Base-by-base conservation (phyloP, 53 echinoderm and acorn worm genomes). In the Echinometra lucunter region DNA sequence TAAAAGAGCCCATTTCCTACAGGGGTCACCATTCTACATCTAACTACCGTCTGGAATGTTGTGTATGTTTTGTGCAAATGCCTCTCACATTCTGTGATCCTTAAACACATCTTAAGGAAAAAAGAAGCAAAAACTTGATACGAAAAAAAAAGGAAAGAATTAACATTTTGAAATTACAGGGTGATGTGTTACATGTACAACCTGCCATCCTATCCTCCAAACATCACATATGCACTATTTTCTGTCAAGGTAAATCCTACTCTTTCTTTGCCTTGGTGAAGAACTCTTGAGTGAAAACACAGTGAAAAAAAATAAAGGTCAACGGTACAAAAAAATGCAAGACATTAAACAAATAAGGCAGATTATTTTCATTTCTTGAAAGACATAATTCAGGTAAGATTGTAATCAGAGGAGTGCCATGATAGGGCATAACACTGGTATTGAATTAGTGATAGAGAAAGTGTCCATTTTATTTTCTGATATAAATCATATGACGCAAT, bases 31-130 rank as follows among this genome's bases (percentile, higher is more conserved):
- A 28, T 49, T 85, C 53, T 49, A 85, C 45, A 15, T 47, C 85
- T 60, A 90, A 25, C 58, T 60, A 90, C 90, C 37, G 19, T 90
- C 23, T 90, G 91, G 91, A 91, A 91, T 91, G 91, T 91, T 45
- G 44, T 66, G 91, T 91, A 91, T 91, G 91, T 91, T 28, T 91
- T 91, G 91, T 90, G 91, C 66, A 91, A 66, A 89, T 60, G 89
- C 37, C 57, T 60, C 60, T 89, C 89, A 89, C 89, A 89, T 89
- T 57, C 89, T 89, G 89, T 89, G 89, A n/a, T 60, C 37, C 89
- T 38, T n/a, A 37, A 55, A 60, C 60, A 89, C 60, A 58, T 21
- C 45, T 44, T 25, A 58, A 16, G 5, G 0, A 42, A 81, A 42
- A 6, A 40, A 47, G 49, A 45, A 85, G 28, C 28, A 82, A 25